Percentiles rank a stretch among this genome's conserved stretches.
Evolutionary conservation across 2,797 vertebrate species (phyloP).

Genomic region (Epinephelus awoara): DNA sequence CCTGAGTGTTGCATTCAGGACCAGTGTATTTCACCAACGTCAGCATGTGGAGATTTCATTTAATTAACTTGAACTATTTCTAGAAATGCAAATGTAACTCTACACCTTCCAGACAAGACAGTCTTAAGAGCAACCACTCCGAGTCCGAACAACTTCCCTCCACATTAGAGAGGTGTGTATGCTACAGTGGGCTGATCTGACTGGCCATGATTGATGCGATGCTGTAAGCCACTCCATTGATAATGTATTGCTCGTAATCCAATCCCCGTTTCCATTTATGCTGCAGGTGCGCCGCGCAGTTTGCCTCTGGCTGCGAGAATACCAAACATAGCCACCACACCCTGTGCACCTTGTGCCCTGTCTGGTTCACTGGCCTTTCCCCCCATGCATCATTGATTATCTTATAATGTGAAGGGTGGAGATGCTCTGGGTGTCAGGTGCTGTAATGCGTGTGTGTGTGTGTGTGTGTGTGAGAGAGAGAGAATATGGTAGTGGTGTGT

Average conservation of each 20-base stretch:
- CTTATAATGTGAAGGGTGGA: slow-evolving; percentile 32
- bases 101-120: not conserved
- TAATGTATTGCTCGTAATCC: slow-evolving; percentile 39
- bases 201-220: slow-evolving; percentile 39
- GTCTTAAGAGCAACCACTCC: not conserved
- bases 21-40: not conserved
- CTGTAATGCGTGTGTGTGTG: not conserved
- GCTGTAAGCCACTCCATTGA: slow-evolving; percentile 29
- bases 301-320: slow-evolving; percentile 59
- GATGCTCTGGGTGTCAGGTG: slow-evolving; percentile 44
- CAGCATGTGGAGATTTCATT: not conserved
- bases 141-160: not conserved
- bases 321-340: slow-evolving; percentile 61
- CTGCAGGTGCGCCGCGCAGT: slow-evolving; percentile 47
- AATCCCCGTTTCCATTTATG: slow-evolving; percentile 42
- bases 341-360: slow-evolving; percentile 56
- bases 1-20: too few relatives aligned
- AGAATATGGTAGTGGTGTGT: rapidly evolving
- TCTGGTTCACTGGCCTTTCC: slow-evolving; percentile 54
- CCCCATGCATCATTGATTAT: slow-evolving; percentile 52
- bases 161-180: not conserved
- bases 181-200: not conserved
- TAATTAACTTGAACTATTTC: slow-evolving; percentile 1
- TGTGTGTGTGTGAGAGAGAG: not conserved
- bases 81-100: not conserved